phyloP scores from a whole-genome alignment of 1,140 invertebrate species.

The Dolichoris vasculosae region DNA sequence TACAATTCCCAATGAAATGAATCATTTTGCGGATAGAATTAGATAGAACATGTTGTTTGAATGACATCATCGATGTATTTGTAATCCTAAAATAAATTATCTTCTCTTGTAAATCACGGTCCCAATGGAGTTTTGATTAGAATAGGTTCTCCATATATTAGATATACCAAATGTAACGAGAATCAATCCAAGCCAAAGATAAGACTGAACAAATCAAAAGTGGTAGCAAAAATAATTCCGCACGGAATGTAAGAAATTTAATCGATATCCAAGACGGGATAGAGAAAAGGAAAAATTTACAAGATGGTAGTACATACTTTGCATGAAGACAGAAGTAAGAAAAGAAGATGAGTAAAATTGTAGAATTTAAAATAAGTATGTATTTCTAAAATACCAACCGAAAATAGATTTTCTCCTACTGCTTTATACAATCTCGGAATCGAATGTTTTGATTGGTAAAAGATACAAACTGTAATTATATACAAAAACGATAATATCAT shows the following conservation, averaged over 20 bases:
- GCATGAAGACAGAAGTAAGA: not conserved
- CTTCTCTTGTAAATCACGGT: not conserved
- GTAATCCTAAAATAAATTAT: not conserved
- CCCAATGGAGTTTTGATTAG: conserved; percentile 34
- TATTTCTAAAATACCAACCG: not conserved
- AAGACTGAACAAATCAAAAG: not conserved
- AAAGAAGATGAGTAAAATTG: not conserved
- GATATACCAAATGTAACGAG: not conserved
- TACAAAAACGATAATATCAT: too few relatives aligned
- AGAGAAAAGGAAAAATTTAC: not conserved
- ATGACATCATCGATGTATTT: not conserved
- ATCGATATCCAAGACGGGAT: not conserved
- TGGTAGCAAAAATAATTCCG: not conserved
- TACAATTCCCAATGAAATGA: conserved; percentile 19
- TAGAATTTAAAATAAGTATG: not conserved
- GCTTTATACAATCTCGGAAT: conserved; percentile 16
- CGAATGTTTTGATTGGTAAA: conserved; percentile 36
- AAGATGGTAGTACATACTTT: not conserved
- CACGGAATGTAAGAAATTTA: not conserved
- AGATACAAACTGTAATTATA: not conserved
- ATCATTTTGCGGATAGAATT: conserved; percentile 27
- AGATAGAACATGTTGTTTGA: conserved; percentile 13
- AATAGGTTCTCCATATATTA: not conserved
- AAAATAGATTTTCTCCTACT: not conserved
- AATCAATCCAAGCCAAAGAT: not conserved